Evolutionary conservation across 1,140 invertebrate genomes (phyloP), one percentile per base, ranked within the genome.

Genomic region (Vollenhovia emeryi): DNA sequence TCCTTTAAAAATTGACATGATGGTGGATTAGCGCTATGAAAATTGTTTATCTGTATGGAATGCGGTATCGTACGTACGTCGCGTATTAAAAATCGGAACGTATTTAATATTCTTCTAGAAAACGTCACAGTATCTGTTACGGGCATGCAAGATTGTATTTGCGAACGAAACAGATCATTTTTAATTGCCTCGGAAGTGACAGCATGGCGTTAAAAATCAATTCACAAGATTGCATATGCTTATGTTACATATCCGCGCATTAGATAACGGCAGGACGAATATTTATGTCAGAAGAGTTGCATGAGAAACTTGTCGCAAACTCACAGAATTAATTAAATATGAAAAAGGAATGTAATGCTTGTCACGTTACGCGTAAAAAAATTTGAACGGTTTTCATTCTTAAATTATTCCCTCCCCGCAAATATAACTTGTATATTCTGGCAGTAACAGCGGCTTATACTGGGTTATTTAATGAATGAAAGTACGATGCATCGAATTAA

Each of bases 121-220:
- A 4, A 36, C 68, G 13, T 48, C 24, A 55, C n/a, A 36, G 43
- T 78, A 30, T 40, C 43, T 40, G 9, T 64, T 27, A 40, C 9
- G 24, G 52, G 45, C 76, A 69, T 55, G 64, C 78, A 80, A 71
- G 48, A 69, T 69, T 80, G 64, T 80, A 80, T 43, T 80, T 36
- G n/a, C 24, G 3, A 79, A 68, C 15, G 18, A 27, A 80, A 69
- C 18, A 69, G 2, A 71, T 48, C 5, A 43, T 80, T 40, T n/a
- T 18, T 30, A 52, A 52, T 33, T 9, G 6, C 1, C 55, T 80
- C 5, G 18, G n/a, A 68, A 79, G 30, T n/a, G 24, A 43, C 0
- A 80, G 8, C 18, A 15, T 40, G 18, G 7, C 50, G 21, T n/a
- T 24, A 64, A 24, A 64, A 40, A 79, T 66, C 18, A 50, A 50